These are phyloP conservation scores for Neopelma chrysocephalum DNA, from an alignment of 2,797 vertebrate species.

Conservation along the genomic window DNA sequence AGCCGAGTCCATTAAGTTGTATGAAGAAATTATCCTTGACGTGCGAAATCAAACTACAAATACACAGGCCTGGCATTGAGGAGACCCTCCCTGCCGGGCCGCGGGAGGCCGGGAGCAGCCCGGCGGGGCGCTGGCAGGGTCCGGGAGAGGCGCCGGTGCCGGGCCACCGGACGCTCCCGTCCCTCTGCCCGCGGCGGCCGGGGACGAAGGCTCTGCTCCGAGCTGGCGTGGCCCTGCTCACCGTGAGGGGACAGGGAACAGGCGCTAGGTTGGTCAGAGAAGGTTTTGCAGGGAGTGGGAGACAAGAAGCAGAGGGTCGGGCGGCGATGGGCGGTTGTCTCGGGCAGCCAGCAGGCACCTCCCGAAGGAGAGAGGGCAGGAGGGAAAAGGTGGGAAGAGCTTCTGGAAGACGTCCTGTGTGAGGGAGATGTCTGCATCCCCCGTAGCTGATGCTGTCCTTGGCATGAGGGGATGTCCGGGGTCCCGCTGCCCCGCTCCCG, in stretches of 20 bases:
- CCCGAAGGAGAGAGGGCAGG: background rate
- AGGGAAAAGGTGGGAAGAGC: background rate
- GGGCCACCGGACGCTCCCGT: background rate
- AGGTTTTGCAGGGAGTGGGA: background rate
- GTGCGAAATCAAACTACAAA: conserved; percentile 78
- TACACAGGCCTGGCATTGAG: conserved; percentile 78
- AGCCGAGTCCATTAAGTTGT: conserved; percentile 81
- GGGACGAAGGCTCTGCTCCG: background rate
- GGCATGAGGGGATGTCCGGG: background rate
- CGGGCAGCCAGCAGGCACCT: background rate
- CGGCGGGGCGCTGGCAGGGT: background rate
- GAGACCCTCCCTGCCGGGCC: conserved; percentile 16
- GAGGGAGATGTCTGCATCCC: background rate
- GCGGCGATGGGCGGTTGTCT: background rate
- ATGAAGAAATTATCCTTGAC: conserved; percentile 85
- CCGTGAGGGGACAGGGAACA: background rate
- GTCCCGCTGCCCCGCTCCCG: fast-evolving
- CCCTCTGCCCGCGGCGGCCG: background rate
- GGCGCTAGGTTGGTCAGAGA: background rate
- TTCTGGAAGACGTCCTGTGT: background rate
- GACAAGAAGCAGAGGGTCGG: background rate
- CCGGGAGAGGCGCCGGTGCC: background rate
- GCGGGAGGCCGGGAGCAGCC: background rate
- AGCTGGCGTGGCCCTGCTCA: background rate
- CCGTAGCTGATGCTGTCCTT: background rate